Conservation (phyloP, 1,140 invertebrate species). For the Drosophila persimilis region DNA sequence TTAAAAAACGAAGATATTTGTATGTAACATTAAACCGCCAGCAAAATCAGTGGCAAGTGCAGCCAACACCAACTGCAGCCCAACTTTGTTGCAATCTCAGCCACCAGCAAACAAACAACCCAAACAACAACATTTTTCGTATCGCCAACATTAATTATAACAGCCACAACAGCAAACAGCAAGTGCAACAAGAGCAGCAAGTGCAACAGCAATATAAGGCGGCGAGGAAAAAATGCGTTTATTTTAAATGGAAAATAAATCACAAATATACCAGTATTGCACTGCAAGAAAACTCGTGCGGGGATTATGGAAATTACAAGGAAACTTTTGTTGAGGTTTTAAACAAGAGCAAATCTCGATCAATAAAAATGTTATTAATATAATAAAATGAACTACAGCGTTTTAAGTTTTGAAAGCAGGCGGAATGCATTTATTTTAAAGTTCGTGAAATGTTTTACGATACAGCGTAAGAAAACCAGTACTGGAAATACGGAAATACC, state of each 20-base stretch:
- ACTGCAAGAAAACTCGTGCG: slow-evolving; percentile 33
- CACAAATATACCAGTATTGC: slow-evolving; percentile 16
- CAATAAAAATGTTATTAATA: slow-evolving; percentile 13
- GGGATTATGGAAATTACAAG: too few species aligned
- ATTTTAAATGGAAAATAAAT: slow-evolving; percentile 61
- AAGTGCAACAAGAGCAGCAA: slow-evolving; percentile 8
- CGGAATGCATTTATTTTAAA: too few species aligned
- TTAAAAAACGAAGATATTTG: slow-evolving; percentile 72
- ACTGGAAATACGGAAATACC: too few species aligned
- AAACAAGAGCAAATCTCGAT: slow-evolving; percentile 9
- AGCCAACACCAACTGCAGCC: slow-evolving; percentile 35
- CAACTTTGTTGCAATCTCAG: slow-evolving; percentile 40
- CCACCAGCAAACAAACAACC: slow-evolving; percentile 38
- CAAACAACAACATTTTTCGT: slow-evolving; percentile 58
- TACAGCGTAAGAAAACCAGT: too few species aligned
- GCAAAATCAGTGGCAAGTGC: slow-evolving; percentile 30
- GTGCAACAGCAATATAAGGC: slow-evolving; percentile 40
- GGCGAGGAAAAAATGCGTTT: slow-evolving; percentile 58
- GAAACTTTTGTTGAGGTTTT: neutral
- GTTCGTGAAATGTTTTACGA: too few species aligned
- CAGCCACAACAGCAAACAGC: slow-evolving; percentile 52
- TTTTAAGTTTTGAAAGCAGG: too few species aligned
- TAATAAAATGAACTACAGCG: slow-evolving; percentile 1
- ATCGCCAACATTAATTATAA: slow-evolving; percentile 82
- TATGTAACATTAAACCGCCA: slow-evolving; percentile 76